Evolutionary conservation across 1,140 invertebrate genomes (phyloP).

Genomic region (Drosophila tani): DNA sequence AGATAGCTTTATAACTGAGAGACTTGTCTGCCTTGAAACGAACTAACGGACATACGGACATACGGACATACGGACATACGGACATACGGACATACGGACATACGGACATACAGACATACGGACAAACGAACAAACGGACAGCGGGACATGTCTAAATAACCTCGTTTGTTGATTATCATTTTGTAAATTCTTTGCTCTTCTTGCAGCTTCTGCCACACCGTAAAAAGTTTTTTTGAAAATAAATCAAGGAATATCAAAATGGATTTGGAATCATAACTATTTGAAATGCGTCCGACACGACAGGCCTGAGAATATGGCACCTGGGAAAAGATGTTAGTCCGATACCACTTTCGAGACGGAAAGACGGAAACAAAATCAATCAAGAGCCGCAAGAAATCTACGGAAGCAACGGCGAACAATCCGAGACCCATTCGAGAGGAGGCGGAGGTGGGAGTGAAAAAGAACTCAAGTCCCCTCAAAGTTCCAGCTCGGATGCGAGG

Average conservation of each 20-base stretch:
- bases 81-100: too few species aligned
- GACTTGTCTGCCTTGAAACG: too few species aligned
- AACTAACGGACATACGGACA: too few species aligned
- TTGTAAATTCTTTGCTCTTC: too few species aligned
- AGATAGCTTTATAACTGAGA: too few species aligned
- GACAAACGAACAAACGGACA: too few species aligned
- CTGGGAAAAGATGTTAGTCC: constrained; percentile 20
- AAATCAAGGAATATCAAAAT: constrained; percentile 2
- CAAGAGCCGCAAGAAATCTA: constrained; percentile 13
- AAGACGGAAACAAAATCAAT: constrained; percentile 21
- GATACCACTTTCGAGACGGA: constrained; percentile 14
- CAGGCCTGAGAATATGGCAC: constrained; percentile 17
- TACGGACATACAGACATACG: too few species aligned
- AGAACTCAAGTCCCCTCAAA: constrained; percentile 6
- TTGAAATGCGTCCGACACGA: constrained; percentile 10
- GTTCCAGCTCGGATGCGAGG: constrained; percentile 4
- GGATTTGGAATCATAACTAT: constrained; percentile 3
- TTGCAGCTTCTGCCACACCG: neutral
- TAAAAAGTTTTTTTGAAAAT: neutral
- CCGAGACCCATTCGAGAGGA: neutral
- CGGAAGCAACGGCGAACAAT: constrained; percentile 8
- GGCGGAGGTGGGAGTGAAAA: too few species aligned
- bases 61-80: too few species aligned
- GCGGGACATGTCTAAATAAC: too few species aligned
- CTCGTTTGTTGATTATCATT: too few species aligned